Base-by-base conservation (phyloP, 2,113 vertebrate species). In the Sinocyclocheilus anshuiensis region DNA sequence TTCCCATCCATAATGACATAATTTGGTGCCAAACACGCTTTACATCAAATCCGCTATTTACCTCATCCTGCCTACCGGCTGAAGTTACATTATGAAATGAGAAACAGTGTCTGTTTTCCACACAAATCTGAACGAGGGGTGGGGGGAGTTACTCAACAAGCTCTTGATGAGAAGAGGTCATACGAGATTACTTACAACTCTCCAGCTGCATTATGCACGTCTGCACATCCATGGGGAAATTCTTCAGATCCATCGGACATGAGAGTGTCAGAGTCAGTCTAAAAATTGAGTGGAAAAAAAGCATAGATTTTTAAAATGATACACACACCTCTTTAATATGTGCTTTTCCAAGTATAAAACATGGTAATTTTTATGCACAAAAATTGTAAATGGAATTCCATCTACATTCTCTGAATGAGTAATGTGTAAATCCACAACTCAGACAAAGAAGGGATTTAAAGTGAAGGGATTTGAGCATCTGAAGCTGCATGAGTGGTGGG, bases 151-250 rank as follows among this genome's bases (percentile, higher is more conserved):
- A 87, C 10, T 12, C 48, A 85, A 88, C 75, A 24, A 69, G 71
- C 69, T 63, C 61, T 71, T 55, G 33, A 86, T 61, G 55, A 71
- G 57, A 50, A n/a, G 55, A 71, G 50, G 79, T 69, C 59, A 81
- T 55, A 29, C 4, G 16, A 20, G 26, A 26, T 69, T 89, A 97
- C 98, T 98, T 93, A 99, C 98, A 99, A 90, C 97, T 99, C 94
- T 99, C 98, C 90, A 99, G 91, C 91, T 99, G 98, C 98, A 99
- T 99, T 92, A 98, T 99, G 90, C 98, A 99, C 5, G 97, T 99
- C 94, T 99, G 98, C 36, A 97, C 97, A 84, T 99, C 98, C 98
- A 99, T 99, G 8, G 98, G 98, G 90, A 99, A 99, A 94, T 99
- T 99, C 91, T 99, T 99, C 69, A 99, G 96, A 91, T 99, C 97